Percentiles rank a stretch among this genome's conserved stretches.
Conservation (phyloP, 2,888 invertebrate genomes). For the Drosophila nr. medialis region DNA sequence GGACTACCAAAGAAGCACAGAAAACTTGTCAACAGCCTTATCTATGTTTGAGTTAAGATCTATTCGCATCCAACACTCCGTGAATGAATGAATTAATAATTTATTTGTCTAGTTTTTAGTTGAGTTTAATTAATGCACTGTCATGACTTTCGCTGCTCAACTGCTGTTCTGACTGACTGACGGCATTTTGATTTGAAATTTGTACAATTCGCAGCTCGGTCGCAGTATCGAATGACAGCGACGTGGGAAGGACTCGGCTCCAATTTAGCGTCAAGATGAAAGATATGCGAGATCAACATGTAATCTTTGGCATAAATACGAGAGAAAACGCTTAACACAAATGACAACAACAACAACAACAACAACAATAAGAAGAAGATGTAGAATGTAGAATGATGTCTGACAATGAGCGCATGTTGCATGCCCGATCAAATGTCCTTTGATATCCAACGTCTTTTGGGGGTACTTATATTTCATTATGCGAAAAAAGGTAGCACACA, state of each 20-base stretch:
- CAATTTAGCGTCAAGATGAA: constrained; percentile 71
- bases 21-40: constrained; percentile 63
- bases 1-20: constrained; percentile 68
- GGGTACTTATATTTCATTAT: constrained; percentile 77
- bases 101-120: constrained; percentile 35
- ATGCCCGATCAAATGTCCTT: constrained; percentile 79
- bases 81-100: constrained; percentile 55
- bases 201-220: constrained; percentile 42
- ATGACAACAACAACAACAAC: constrained; percentile 43
- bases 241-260: constrained; percentile 76
- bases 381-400: constrained; percentile 12
- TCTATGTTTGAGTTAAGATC: constrained; percentile 42
- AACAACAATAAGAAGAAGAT: neutral
- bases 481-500: constrained; percentile 67
- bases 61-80: constrained; percentile 7
- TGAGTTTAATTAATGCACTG: constrained; percentile 68
- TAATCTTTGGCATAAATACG: constrained; percentile 77
- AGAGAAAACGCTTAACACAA: constrained; percentile 67
- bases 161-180: constrained; percentile 74
- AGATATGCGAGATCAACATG: constrained; percentile 82
- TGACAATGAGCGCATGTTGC: constrained; percentile 76
- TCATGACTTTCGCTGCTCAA: constrained; percentile 58
- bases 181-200: constrained; percentile 77
- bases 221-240: constrained; percentile 76
- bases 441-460: constrained; percentile 70